Evolutionary conservation across 2,888 invertebrate genomes (phyloP).

Genomic region (Temnothorax unifasciatus): DNA sequence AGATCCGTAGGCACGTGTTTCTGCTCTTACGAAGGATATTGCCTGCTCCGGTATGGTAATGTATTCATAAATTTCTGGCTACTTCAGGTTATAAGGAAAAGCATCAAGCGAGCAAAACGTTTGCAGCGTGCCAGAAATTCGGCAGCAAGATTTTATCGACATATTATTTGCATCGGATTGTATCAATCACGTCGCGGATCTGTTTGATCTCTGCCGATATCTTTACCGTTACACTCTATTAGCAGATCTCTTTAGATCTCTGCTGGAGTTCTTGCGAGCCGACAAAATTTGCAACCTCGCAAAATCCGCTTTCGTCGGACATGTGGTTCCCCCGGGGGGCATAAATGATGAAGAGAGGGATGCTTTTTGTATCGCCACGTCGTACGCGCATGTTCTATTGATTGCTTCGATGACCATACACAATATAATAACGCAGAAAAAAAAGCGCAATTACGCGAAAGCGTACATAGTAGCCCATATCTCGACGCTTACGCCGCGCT

Average conservation of each 20-base stretch:
- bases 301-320: neutral
- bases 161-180: neutral
- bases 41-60: constrained; percentile 3
- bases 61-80: neutral
- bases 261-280: neutral
- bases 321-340: neutral
- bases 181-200: neutral
- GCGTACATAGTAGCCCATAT: constrained; percentile 44
- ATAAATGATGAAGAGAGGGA: constrained; percentile 4
- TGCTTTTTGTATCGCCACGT: constrained; percentile 19
- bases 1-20: neutral
- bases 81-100: neutral
- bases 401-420: constrained; percentile 69
- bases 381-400: constrained; percentile 41
- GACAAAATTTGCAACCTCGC: neutral
- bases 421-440: constrained; percentile 67
- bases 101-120: neutral
- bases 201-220: neutral
- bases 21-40: neutral
- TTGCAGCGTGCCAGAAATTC: neutral
- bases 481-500: neutral
- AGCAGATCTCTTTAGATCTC: neutral
- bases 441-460: constrained; percentile 77
- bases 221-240: neutral
- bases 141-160: neutral